phyloP scores from a whole-genome alignment of 2,888 invertebrate species.

The Ephialtes manifestator region DNA sequence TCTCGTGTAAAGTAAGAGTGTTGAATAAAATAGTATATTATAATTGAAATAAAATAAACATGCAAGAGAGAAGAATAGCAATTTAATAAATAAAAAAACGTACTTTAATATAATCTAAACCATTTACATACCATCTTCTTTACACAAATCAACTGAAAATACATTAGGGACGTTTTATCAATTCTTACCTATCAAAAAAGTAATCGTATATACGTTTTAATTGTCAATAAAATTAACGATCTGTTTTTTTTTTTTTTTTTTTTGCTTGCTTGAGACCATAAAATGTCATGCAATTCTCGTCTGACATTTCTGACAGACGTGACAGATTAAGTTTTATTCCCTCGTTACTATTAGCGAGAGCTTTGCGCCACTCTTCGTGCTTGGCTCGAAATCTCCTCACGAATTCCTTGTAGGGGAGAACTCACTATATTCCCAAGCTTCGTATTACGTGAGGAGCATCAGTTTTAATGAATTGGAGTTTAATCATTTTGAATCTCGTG shows the following conservation, averaged over 20 bases:
- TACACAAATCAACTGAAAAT: conserved; percentile 84
- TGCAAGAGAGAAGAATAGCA: conserved; percentile 77
- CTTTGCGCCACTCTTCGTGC: conserved; percentile 16
- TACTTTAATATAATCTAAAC: conserved; percentile 81
- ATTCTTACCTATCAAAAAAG: conserved; percentile 72
- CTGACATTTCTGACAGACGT: background rate
- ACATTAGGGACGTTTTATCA: conserved; percentile 82
- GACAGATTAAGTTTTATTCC: conserved; percentile 15
- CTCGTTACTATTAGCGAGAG: conserved; percentile 14
- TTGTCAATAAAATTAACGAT: conserved; percentile 36
- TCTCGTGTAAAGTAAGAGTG: conserved; percentile 63
- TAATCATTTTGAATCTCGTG: conserved; percentile 32
- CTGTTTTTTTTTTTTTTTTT: background rate
- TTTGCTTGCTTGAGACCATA: conserved; percentile 13
- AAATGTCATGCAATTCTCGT: conserved; percentile 8
- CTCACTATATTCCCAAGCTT: conserved; percentile 4
- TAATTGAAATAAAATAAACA: conserved; percentile 76
- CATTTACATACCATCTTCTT: conserved; percentile 84
- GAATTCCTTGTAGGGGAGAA: background rate
- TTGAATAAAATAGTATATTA: conserved; percentile 62
- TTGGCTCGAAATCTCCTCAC: conserved; percentile 7
- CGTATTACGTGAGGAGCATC: background rate
- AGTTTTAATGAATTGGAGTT: conserved; percentile 4
- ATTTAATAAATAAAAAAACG: conserved; percentile 62
- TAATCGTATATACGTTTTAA: conserved; percentile 48